phyloP scores from a whole-genome alignment of 2,888 invertebrate species.

The Watsonalla cultraria region DNA sequence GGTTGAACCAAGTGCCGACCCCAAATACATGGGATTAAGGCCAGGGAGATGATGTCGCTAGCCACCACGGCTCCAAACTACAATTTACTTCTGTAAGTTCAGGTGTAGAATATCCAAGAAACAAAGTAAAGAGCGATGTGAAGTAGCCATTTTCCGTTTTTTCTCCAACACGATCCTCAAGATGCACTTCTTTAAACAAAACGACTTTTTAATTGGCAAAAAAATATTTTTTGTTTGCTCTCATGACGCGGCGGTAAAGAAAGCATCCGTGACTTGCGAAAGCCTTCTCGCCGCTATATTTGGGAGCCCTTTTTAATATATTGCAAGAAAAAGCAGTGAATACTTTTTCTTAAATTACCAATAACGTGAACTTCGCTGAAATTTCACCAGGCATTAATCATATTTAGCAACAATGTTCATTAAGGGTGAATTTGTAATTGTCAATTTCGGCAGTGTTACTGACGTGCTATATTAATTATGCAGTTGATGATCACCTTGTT shows the following conservation, averaged over 20 bases:
- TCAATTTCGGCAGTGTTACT: conserved; percentile 55
- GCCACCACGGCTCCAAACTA: no score
- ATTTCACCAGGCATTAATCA: conserved; percentile 63
- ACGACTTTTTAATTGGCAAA: not conserved
- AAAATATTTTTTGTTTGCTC: not conserved
- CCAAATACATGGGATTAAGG: no score
- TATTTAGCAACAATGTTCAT: conserved; percentile 65
- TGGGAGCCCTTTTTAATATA: conserved; percentile 11
- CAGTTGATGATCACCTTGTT: conserved; percentile 31
- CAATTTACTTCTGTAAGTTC: no score
- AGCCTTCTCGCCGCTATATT: conserved; percentile 14
- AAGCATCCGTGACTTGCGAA: conserved; percentile 11
- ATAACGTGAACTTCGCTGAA: conserved; percentile 32
- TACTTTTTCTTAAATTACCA: conserved; percentile 12
- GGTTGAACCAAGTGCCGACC: no score
- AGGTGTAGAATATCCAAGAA: no score
- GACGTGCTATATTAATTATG: conserved; percentile 25
- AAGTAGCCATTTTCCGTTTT: conserved; percentile 5
- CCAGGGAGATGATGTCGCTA: no score
- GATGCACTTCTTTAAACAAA: no score
- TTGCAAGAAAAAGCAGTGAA: conserved; percentile 13
- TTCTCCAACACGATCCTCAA: no score
- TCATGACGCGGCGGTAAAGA: conserved; percentile 1
- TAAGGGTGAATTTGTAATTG: conserved; percentile 71
- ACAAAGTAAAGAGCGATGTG: not conserved